phyloP scores from a whole-genome alignment of 1,140 invertebrate genomes.

The Stenopsyche tienmushanensis region DNA sequence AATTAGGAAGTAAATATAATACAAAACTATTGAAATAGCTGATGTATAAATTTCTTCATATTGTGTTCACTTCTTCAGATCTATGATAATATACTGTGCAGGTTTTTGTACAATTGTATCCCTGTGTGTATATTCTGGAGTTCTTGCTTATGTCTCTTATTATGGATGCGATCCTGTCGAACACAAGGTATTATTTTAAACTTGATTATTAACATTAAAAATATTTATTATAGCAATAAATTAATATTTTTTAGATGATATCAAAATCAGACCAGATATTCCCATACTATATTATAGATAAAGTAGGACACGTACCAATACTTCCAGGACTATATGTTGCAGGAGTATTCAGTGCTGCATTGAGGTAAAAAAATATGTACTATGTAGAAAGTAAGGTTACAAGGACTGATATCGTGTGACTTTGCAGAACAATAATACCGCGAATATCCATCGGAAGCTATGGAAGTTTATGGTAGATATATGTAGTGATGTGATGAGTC shows the following conservation, averaged over 20 bases:
- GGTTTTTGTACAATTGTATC: too few relatives aligned
- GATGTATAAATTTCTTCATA: too few relatives aligned
- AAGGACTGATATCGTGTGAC: too few relatives aligned
- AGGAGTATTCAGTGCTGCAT: constrained; percentile 65
- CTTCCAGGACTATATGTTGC: constrained; percentile 65
- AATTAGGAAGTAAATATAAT: too few relatives aligned
- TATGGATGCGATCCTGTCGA: constrained; percentile 71
- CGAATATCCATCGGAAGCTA: too few relatives aligned
- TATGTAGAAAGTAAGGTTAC: too few relatives aligned
- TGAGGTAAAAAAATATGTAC: constrained; percentile 54
- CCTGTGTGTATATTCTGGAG: constrained; percentile 60
- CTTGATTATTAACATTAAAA: background rate
- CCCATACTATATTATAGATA: constrained; percentile 59
- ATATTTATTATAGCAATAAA: background rate
- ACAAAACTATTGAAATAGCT: too few relatives aligned
- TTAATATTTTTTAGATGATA: constrained; percentile 34
- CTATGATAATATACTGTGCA: too few relatives aligned
- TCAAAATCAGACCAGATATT: constrained; percentile 49
- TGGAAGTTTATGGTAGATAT: too few relatives aligned
- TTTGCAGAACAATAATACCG: too few relatives aligned
- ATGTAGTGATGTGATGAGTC: too few relatives aligned
- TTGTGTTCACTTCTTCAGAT: too few relatives aligned
- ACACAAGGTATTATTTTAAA: constrained; percentile 51
- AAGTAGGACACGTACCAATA: constrained; percentile 54
- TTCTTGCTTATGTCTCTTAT: constrained; percentile 73